phyloP scores from a whole-genome alignment of 1,140 invertebrate genomes.

The Nomia melanderi region DNA sequence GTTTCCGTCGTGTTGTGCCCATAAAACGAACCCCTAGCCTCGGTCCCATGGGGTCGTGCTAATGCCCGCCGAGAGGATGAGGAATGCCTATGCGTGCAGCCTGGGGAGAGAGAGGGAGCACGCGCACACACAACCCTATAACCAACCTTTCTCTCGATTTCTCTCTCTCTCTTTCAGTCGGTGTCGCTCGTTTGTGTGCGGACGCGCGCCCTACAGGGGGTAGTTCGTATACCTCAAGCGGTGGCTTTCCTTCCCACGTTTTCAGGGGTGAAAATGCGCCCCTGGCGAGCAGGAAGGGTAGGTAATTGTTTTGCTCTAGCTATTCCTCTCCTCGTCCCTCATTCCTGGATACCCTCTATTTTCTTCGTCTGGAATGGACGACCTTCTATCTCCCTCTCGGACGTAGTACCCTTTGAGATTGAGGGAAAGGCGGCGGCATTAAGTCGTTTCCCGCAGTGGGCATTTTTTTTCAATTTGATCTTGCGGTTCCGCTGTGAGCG shows the following conservation, averaged over 20 bases:
- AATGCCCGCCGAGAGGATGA: slow-evolving; percentile 64
- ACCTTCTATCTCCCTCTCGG: not conserved
- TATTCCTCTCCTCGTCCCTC: slow-evolving; percentile 31
- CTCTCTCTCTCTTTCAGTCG: not conserved
- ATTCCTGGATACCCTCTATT: not conserved
- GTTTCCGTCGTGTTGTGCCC: slow-evolving; percentile 59
- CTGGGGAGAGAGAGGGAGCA: not conserved
- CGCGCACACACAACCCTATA: slow-evolving; percentile 2
- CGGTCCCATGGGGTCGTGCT: slow-evolving; percentile 58
- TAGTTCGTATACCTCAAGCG: slow-evolving; percentile 69
- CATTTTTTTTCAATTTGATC: slow-evolving; percentile 7
- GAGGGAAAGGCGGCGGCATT: slow-evolving; percentile 28
- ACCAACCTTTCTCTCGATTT: not conserved
- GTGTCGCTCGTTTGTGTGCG: not conserved
- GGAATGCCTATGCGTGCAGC: slow-evolving; percentile 57
- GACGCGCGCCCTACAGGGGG: slow-evolving; percentile 43
- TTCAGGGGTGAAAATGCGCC: slow-evolving; percentile 68
- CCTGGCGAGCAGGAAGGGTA: slow-evolving; percentile 64
- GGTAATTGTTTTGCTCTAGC: slow-evolving; percentile 67
- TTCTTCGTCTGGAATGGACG: not conserved
- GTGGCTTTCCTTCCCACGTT: slow-evolving; percentile 66
- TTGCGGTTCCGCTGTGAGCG: not conserved
- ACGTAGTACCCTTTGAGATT: slow-evolving; percentile 30
- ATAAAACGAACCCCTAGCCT: slow-evolving; percentile 64
- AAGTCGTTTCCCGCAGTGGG: slow-evolving; percentile 28